Percentiles rank a stretch among this genome's conserved stretches.
Evolutionary conservation across 2,888 invertebrate genomes (phyloP).

Genomic region (Macrophya alboannulata): DNA sequence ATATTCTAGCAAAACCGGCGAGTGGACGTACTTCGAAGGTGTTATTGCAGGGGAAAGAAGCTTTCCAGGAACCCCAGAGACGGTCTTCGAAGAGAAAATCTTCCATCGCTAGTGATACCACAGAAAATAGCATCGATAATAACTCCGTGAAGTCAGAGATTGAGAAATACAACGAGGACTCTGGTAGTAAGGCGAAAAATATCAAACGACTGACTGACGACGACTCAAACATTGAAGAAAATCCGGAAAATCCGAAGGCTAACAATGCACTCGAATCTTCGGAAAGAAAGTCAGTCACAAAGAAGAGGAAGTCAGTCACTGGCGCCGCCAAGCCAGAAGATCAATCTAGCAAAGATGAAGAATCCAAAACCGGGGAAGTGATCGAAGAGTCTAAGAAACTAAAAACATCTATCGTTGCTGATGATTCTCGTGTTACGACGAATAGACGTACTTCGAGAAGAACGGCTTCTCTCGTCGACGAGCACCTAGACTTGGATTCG

Average conservation of each 20-base stretch:
- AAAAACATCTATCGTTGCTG: constrained; percentile 15
- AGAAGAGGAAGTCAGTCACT: constrained; percentile 39
- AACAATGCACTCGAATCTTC: neutral
- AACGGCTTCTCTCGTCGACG: constrained; percentile 62
- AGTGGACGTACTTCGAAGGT: constrained; percentile 8
- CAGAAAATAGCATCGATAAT: constrained; percentile 13
- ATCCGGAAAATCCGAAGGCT: neutral
- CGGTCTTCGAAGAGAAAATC: constrained; percentile 52
- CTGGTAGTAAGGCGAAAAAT: constrained; percentile 42
- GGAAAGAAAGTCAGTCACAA: neutral
- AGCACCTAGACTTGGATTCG: constrained; percentile 58
- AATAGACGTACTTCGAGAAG: constrained; percentile 67
- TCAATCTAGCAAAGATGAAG: neutral
- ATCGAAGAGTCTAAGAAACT: constrained; percentile 23
- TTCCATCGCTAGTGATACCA: constrained; percentile 11
- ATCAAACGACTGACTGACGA: constrained; percentile 28
- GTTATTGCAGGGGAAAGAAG: neutral
- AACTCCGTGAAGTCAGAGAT: neutral
- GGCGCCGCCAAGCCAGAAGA: constrained; percentile 10
- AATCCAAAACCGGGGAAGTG: neutral
- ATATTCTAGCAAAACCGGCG: neutral
- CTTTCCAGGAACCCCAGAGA: constrained; percentile 22
- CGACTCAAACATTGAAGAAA: neutral
- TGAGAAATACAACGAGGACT: constrained; percentile 35
- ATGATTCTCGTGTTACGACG: constrained; percentile 33